Evolutionary conservation across 2,113 vertebrate species (phyloP), one percentile per base, ranked within the genome.

Genomic region (Cyphomyrus plagiostoma): DNA sequence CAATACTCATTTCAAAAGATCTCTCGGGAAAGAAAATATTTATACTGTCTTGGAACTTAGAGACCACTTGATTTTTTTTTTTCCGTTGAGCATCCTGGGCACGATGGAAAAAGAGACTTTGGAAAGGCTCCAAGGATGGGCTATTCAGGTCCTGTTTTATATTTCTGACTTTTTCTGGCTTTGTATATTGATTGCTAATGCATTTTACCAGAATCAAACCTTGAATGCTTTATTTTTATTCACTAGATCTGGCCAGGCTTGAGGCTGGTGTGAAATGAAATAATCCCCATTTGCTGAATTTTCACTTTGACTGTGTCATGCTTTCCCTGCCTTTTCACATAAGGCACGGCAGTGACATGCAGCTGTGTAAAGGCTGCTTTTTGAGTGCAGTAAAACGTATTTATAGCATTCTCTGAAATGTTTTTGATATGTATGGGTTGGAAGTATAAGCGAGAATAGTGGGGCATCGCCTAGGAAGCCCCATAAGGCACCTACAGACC

Each of bases 381-480:
- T 1, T 35, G 11, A 52, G 39, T 17, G 85, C 85, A 86, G 49
- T 53, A 53, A 86, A 86, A 19, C 13, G 13, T 35, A 86, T 50
- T 86, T 30, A 52, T 30, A 86, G 45, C 21, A 26, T 35, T 11
- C 45, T 48, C 45, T 48, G 49, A 50, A 46, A 46, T 6, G 45
- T 46, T 4, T 52, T 49, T 26, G n/a, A 15, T n/a, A 3, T 21
- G 13, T 30, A 46, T 62, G 83, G 83, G 23, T 8, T 30, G 45
- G 80, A 42, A 5, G 26, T 80, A 35, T 19, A 13, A 83, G 82
- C 10, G 9, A 39, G 70, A 84, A 11, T 6, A 52, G 49, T 10
- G 21, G 21, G 9, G 1, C 6, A 89, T 89, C n/a, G 66, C 89
- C 17, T 58, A 48, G 52, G 88, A 92, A 92, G 93, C 87, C 46